phyloP scores from a whole-genome alignment of 2,888 invertebrate genomes.

The Himalopsyche japonica region DNA sequence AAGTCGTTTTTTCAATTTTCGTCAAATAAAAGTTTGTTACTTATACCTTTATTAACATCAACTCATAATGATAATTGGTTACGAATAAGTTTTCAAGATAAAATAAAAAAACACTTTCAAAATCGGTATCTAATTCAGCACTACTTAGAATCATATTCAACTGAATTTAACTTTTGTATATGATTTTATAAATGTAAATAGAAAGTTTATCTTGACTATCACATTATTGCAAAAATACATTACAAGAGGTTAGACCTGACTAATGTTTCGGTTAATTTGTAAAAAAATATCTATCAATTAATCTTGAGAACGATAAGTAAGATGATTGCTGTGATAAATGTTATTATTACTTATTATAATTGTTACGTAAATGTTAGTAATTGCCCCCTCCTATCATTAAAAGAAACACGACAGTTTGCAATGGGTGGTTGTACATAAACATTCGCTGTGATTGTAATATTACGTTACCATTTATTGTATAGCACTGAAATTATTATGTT shows the following conservation, averaged over 20 bases:
- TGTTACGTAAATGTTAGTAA: slow-evolving; percentile 25
- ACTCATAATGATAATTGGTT: not conserved
- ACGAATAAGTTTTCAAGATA: not conserved
- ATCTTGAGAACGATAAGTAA: slow-evolving; percentile 15
- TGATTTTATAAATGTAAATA: not conserved
- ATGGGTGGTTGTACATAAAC: slow-evolving; percentile 29
- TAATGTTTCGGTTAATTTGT: not conserved
- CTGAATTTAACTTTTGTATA: not conserved
- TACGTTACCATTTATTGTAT: slow-evolving; percentile 25
- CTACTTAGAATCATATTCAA: not conserved
- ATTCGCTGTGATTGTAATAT: slow-evolving; percentile 40
- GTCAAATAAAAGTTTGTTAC: not conserved
- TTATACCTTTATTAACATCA: not conserved
- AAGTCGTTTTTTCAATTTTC: not conserved
- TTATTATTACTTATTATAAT: slow-evolving; percentile 18
- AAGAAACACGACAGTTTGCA: not conserved
- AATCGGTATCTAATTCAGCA: not conserved
- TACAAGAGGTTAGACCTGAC: not conserved
- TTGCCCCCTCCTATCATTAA: slow-evolving; percentile 10
- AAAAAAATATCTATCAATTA: not conserved
- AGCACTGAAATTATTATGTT: not conserved
- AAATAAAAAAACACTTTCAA: not conserved
- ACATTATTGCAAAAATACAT: not conserved
- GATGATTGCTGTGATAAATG: slow-evolving; percentile 39
- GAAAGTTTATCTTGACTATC: not conserved